A percentile compares a stretch with the other conserved stretches of the same genome.
These are phyloP conservation scores for Epicampocera succincta DNA, from an alignment of 2,888 invertebrate species.

Conservation along the genomic window DNA sequence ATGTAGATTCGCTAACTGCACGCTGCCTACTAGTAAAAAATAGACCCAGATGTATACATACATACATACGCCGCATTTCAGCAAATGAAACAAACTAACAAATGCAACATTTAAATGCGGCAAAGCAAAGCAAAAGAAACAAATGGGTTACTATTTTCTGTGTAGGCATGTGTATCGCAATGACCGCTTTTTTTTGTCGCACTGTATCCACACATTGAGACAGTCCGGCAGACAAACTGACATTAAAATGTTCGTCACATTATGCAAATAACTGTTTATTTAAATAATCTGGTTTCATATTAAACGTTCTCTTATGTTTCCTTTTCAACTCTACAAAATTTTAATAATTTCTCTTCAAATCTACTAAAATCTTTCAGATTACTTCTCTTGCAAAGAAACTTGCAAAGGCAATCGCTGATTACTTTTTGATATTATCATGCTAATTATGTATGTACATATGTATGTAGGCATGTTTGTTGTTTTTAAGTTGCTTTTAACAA, in stretches of 20 bases:
- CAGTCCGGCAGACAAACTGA: slow-evolving; percentile 8
- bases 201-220: slow-evolving; percentile 27
- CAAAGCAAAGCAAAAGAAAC: not conserved
- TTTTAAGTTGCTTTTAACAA: slow-evolving; percentile 4
- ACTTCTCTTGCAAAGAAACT: not conserved
- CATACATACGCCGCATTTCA: slow-evolving; percentile 15
- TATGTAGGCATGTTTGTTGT: not conserved
- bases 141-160: slow-evolving; percentile 29
- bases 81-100: slow-evolving; percentile 6
- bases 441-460: too few relatives aligned
- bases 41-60: slow-evolving; percentile 44
- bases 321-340: not conserved
- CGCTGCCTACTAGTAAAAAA: not conserved
- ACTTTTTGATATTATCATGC: too few relatives aligned
- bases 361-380: not conserved
- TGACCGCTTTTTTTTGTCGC: slow-evolving; percentile 37
- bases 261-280: slow-evolving; percentile 58
- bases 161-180: slow-evolving; percentile 21
- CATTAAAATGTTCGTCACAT: not conserved
- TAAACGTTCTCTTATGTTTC: slow-evolving; percentile 30
- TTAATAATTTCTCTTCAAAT: slow-evolving; percentile 40
- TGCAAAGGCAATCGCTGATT: not conserved
- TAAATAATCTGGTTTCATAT: slow-evolving; percentile 44
- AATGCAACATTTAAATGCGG: slow-evolving; percentile 10
- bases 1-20: slow-evolving; percentile 14